A percentile compares a stretch with the other conserved stretches of the same genome.
phyloP scores from a whole-genome alignment of 1,140 invertebrate species.

The Trypoxylus dichotomus region DNA sequence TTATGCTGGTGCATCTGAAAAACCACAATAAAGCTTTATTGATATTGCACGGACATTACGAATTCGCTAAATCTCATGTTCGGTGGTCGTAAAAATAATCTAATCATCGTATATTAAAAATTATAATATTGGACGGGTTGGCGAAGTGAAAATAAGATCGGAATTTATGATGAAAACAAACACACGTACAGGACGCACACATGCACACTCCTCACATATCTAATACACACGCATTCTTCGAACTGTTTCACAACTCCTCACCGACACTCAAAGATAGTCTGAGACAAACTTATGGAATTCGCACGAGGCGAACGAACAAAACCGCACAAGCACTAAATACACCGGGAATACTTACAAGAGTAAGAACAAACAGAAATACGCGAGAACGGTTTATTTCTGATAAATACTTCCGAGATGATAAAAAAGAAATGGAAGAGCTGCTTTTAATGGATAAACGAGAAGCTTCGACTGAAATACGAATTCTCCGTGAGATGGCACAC shows the following conservation, averaged over 20 bases:
- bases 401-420: slow-evolving; percentile 17
- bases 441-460: slow-evolving; percentile 29
- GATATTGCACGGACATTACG: not conserved
- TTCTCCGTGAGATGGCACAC: slow-evolving; percentile 38
- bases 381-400: slow-evolving; percentile 25
- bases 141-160: slow-evolving; percentile 34
- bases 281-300: slow-evolving; percentile 9
- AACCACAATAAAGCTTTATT: slow-evolving; percentile 1
- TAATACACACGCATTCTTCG: not conserved
- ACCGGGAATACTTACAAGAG: slow-evolving; percentile 31
- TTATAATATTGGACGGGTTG: not conserved
- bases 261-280: not conserved
- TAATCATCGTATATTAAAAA: not conserved
- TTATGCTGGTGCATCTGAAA: slow-evolving; percentile 36
- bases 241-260: slow-evolving; percentile 12
- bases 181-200: slow-evolving; percentile 1
- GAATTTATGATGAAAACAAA: slow-evolving; percentile 33
- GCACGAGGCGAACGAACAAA: not conserved
- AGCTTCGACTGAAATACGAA: slow-evolving; percentile 31
- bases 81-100: slow-evolving; percentile 11
- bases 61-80: no score
- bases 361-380: slow-evolving; percentile 23
- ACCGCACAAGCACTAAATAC: not conserved
- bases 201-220: slow-evolving; percentile 18
- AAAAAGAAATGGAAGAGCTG: slow-evolving; percentile 27